phyloP scores from a whole-genome alignment of 1,140 invertebrate species.

The Caenorhabditis tropicalis region DNA sequence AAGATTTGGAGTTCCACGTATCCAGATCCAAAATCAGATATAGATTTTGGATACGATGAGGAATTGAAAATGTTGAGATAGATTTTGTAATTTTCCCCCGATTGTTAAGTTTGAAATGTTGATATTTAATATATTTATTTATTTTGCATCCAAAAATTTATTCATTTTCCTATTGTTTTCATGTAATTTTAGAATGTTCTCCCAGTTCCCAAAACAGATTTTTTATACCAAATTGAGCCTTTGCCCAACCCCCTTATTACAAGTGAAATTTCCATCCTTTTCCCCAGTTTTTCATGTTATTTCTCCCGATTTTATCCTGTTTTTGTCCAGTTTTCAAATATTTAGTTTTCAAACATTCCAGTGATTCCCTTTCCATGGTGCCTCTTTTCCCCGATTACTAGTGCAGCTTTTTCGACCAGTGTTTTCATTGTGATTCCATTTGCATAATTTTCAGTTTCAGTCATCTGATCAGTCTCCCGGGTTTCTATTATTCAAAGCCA shows the following conservation, averaged over 20 bases:
- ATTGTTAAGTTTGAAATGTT: background rate
- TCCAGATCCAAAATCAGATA: slow-evolving; percentile 59
- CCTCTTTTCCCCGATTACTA: background rate
- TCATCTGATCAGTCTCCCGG: too few species aligned
- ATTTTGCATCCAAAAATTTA: background rate
- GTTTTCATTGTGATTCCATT: background rate
- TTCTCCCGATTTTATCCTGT: too few species aligned
- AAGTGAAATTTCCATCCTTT: too few species aligned
- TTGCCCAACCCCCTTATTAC: too few species aligned
- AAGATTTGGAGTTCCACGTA: slow-evolving; percentile 56
- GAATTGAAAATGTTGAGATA: background rate
- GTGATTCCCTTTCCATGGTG: too few species aligned
- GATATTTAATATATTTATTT: background rate
- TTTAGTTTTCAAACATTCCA: background rate
- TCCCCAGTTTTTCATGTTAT: background rate
- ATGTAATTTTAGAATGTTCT: too few species aligned
- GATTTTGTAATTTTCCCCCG: background rate
- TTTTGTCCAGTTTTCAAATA: too few species aligned
- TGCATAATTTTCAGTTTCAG: background rate
- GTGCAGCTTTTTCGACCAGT: background rate
- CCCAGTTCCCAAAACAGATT: too few species aligned
- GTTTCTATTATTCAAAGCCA: background rate
- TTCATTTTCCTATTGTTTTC: background rate
- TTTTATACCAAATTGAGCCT: too few species aligned
- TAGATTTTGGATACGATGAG: slow-evolving; percentile 42